Conservation (phyloP, 2,113 vertebrate genomes). For the Stigmatopora argus region DNA sequence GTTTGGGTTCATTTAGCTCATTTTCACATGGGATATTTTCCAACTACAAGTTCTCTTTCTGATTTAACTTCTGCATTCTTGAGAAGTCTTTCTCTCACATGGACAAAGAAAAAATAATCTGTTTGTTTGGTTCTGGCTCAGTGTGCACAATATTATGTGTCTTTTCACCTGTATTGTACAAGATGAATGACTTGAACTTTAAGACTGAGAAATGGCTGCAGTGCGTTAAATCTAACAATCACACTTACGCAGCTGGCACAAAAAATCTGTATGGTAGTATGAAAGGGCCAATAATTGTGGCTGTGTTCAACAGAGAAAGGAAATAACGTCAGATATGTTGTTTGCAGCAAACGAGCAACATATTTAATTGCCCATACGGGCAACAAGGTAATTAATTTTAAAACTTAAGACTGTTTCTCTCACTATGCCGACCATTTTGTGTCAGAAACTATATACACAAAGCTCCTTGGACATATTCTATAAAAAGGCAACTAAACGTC, state of each 20-base stretch:
- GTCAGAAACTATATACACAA: not conserved
- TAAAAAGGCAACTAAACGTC: not conserved
- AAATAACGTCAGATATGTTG: slow-evolving; percentile 37
- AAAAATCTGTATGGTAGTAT: slow-evolving; percentile 44
- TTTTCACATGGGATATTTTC: slow-evolving; percentile 28
- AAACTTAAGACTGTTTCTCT: slow-evolving; percentile 3
- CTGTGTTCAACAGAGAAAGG: slow-evolving; percentile 41
- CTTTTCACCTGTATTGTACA: slow-evolving; percentile 44
- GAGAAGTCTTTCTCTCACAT: slow-evolving; percentile 28
- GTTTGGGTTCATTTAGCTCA: slow-evolving; percentile 26
- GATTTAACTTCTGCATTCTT: slow-evolving; percentile 20
- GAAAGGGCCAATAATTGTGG: slow-evolving; percentile 53
- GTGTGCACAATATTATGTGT: slow-evolving; percentile 38
- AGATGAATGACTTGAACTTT: slow-evolving; percentile 47
- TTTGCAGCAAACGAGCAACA: slow-evolving; percentile 34
- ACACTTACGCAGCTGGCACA: slow-evolving; percentile 28
- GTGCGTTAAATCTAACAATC: slow-evolving; percentile 46
- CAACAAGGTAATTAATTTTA: slow-evolving; percentile 23
- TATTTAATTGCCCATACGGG: slow-evolving; percentile 32
- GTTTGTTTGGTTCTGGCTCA: slow-evolving; percentile 49
- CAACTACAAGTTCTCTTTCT: slow-evolving; percentile 14
- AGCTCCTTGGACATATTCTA: not conserved
- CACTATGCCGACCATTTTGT: not conserved
- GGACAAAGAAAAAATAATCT: slow-evolving; percentile 51
- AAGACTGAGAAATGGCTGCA: slow-evolving; percentile 39